These are phyloP conservation scores for Aegotheles bennettii DNA, from an alignment of 2,113 vertebrate genomes.

Conservation along the genomic window DNA sequence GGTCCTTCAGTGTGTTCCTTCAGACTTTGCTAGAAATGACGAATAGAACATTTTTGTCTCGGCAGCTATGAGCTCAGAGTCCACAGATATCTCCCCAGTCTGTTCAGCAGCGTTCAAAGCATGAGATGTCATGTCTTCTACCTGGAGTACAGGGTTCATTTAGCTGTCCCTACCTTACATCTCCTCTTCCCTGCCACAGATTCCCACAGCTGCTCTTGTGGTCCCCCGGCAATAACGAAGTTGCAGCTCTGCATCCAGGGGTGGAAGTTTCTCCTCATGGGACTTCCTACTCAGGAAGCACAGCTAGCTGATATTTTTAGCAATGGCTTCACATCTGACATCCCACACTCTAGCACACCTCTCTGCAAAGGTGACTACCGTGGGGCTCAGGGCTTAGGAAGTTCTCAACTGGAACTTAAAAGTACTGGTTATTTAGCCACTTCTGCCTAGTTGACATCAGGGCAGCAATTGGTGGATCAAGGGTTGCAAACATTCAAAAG, in stretches of 20 bases:
- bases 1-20: not conserved
- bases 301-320: not conserved
- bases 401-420: not conserved
- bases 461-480: not conserved
- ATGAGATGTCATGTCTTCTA: not conserved
- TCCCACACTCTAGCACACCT: accelerated
- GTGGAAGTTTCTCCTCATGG: not conserved
- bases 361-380: not conserved
- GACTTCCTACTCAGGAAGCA: not conserved
- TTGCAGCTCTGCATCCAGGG: not conserved
- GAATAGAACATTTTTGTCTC: not conserved
- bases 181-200: not conserved
- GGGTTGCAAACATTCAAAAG: not conserved
- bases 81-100: not conserved
- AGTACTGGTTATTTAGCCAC: not conserved
- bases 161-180: not conserved
- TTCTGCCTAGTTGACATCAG: not conserved
- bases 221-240: not conserved
- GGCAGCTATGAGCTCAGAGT: not conserved
- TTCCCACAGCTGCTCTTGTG: not conserved
- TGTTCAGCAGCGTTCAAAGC: not conserved
- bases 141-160: not conserved
- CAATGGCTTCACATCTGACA: not conserved
- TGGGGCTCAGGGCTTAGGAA: not conserved
- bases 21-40: not conserved